Conservation (phyloP, 2,888 invertebrate species). For the Temnothorax ravouxi region DNA sequence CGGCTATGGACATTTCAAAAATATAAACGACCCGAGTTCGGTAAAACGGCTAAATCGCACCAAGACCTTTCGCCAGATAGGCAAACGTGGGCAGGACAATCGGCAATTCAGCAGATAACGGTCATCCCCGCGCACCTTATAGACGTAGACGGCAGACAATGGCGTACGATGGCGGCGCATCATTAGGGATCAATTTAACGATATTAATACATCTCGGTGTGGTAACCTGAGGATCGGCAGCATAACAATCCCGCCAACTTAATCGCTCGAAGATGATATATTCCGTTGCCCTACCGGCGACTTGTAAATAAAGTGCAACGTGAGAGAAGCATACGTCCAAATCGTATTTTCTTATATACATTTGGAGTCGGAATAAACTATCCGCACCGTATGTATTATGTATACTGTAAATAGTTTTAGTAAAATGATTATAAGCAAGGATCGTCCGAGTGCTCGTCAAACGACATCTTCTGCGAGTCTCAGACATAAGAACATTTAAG, state of each 20-base stretch:
- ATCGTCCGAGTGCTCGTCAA: neutral
- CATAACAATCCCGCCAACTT: neutral
- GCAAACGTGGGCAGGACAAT: conserved; percentile 85
- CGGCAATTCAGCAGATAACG: conserved; percentile 83
- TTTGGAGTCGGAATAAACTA: neutral
- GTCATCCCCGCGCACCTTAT: conserved; percentile 9
- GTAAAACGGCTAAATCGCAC: conserved; percentile 88
- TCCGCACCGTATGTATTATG: neutral
- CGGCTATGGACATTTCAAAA: conserved; percentile 93
- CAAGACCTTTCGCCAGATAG: conserved; percentile 88
- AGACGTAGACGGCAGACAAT: conserved; percentile 7
- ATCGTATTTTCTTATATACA: neutral
- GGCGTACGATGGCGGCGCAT: conserved; percentile 4
- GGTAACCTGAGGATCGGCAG: neutral
- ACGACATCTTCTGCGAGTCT: neutral
- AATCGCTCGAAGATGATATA: neutral
- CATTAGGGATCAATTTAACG: conserved; percentile 34
- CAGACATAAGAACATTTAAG: neutral
- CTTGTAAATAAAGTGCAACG: neutral
- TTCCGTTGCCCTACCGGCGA: neutral
- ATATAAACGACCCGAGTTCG: conserved; percentile 88
- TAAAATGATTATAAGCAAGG: neutral
- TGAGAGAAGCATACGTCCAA: neutral
- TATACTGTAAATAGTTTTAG: neutral
- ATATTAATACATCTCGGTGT: conserved; percentile 21